Evolutionary conservation across 2,888 invertebrate genomes (phyloP).

Genomic region (Crepidodera aurea): DNA sequence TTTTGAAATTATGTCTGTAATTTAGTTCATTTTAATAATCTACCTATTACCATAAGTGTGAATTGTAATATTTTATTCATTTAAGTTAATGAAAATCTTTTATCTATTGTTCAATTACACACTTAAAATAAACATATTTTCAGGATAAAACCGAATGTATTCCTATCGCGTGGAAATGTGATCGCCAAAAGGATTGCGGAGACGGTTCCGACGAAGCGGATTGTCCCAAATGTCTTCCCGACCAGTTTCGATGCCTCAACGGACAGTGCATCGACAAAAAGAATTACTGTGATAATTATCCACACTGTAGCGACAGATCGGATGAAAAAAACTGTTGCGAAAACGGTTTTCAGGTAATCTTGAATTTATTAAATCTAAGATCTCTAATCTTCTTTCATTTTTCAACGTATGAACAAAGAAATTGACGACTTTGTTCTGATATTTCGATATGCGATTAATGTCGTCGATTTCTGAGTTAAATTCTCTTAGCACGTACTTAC

Average conservation of each 20-base stretch:
- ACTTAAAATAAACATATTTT: no score
- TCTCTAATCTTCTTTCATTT: no score
- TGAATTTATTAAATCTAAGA: constrained; percentile 66
- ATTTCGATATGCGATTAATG: no score
- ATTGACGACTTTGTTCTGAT: no score
- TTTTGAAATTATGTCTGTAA: no score
- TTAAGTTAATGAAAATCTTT: no score
- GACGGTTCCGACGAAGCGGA: constrained; percentile 84
- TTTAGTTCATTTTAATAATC: no score
- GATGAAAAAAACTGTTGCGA: constrained; percentile 77
- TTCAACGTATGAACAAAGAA: neutral
- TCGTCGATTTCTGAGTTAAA: no score
- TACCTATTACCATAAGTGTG: no score
- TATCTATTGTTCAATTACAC: no score
- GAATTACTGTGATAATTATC: constrained; percentile 67
- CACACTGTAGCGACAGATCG: constrained; percentile 73
- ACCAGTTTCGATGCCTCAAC: constrained; percentile 72
- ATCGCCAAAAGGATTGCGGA: constrained; percentile 82
- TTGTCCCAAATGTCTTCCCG: constrained; percentile 73
- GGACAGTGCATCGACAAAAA: constrained; percentile 56
- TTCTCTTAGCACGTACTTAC: no score
- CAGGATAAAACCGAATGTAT: constrained; percentile 72
- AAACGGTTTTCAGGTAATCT: constrained; percentile 75
- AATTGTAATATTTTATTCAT: no score
- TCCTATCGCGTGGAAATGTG: constrained; percentile 77